These are phyloP conservation scores for Pristiophorus japonicus DNA, from an alignment of 2,113 vertebrate species.

Conservation along the genomic window DNA sequence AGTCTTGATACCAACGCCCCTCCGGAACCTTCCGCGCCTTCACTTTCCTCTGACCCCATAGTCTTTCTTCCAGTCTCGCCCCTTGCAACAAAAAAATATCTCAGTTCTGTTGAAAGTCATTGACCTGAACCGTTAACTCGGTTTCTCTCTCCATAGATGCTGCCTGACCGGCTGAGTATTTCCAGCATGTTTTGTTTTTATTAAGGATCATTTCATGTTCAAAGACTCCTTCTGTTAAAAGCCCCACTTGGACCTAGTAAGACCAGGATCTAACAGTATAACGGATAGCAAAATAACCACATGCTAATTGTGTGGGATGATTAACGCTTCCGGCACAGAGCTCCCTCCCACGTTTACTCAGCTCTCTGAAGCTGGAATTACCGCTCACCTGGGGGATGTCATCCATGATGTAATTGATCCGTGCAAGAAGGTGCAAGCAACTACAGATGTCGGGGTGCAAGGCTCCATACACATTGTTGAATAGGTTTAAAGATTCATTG, in stretches of 20 bases:
- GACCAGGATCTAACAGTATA: neutral
- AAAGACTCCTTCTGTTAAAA: neutral
- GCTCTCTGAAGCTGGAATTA: neutral
- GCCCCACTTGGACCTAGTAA: no score
- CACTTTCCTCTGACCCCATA: no score
- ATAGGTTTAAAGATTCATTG: constrained; percentile 63
- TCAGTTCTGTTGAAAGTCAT: no score
- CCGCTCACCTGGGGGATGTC: constrained; percentile 42
- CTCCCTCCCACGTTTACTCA: neutral
- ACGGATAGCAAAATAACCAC: neutral
- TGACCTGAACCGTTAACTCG: no score
- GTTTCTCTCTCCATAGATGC: no score
- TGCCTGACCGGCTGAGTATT: no score
- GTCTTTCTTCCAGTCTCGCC: no score
- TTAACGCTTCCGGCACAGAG: neutral
- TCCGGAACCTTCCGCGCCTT: no score
- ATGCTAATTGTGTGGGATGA: neutral
- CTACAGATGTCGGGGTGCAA: constrained; percentile 62
- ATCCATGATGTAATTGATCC: constrained; percentile 58
- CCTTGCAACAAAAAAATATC: no score
- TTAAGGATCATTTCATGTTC: neutral
- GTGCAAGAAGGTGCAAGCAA: constrained; percentile 62
- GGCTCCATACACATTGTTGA: constrained; percentile 60
- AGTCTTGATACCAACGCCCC: no score
- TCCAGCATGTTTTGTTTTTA: no score